A percentile compares a stretch with the other conserved stretches of the same genome.
phyloP scores from a whole-genome alignment of 2,113 vertebrate species.

The Nestor notabilis region DNA sequence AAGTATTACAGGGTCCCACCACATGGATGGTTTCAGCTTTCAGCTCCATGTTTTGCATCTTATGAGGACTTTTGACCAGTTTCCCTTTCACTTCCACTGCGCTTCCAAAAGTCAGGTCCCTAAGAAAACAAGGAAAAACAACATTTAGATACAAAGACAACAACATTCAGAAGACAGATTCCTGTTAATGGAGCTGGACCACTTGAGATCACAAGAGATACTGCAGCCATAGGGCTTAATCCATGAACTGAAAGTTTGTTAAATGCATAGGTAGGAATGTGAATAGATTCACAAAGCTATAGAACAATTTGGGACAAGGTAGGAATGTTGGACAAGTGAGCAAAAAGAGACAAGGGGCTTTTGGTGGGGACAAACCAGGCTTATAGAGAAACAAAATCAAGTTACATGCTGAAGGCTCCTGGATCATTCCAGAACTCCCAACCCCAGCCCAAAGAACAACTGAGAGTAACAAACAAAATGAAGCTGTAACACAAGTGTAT shows the following conservation, averaged over 20 bases:
- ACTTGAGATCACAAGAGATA: background rate
- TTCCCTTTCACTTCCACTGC: constrained; percentile 87
- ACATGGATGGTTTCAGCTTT: constrained; percentile 83
- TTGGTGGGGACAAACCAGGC: rapidly evolving
- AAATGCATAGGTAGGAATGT: background rate
- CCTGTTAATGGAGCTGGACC: background rate
- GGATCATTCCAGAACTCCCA: background rate
- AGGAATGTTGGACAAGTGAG: background rate
- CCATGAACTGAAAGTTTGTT: background rate
- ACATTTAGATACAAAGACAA: background rate
- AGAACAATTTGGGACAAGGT: background rate
- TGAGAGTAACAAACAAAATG: background rate
- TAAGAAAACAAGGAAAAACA: constrained; percentile 31
- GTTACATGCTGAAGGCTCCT: background rate
- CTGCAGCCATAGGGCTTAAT: background rate
- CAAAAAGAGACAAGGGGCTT: background rate
- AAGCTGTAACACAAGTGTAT: background rate
- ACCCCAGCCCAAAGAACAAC: background rate
- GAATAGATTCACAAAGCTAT: background rate
- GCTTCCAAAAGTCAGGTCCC: constrained; percentile 87
- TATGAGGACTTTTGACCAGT: constrained; percentile 85
- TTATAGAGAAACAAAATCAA: background rate
- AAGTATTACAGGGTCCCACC: constrained; percentile 84
- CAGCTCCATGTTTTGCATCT: constrained; percentile 85
- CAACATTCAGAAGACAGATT: background rate